Base-by-base conservation (phyloP, 2,888 invertebrate genomes). In the Ophonus ardosiacus region DNA sequence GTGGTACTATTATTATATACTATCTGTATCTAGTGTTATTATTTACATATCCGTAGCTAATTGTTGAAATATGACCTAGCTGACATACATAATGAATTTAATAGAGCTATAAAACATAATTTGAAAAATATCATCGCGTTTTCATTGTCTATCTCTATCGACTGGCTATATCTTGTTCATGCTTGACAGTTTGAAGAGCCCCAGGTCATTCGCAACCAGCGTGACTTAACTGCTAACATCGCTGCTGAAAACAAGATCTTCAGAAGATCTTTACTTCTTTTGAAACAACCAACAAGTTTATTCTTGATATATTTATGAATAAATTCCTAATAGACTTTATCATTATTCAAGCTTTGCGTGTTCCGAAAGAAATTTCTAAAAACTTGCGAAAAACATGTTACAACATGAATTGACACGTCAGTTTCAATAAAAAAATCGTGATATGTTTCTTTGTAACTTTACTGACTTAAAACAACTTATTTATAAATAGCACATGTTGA, bases 51-150 rank as follows among this genome's bases (percentile, higher is more conserved):
- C 43, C 43, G 10, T 13, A 51, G 43, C 10, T 43, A 51, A 76
- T 76, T 43, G 43, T 76, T 57, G 24, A 57, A 78, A 78, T 57
- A 78, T 31, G 56, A 56, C 57, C 57, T 78, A 24, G 31, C 15
- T 78, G 57, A 78, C 74, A 78, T 13, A 24, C 15, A 43, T 78
- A 57, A 78, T 57, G 24, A 78, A 15, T 78, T 78, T 57, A 57
- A 57, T 78, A 31, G 40, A 17, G 78, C 57, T 57, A 78, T 78
- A n/a, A 57, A 78, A 78, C 56, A 78, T 78, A 57, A 57, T 78
- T 78, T 15, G 78, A 78, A 56, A 56, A 56, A 74, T 74, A 74
- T 51, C 43, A 74, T 56, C 51, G 51, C 13, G 7, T 68, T 38
- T 68, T 68, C 31, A 68, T 68, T 68, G 68, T 68, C 63, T 21